phyloP scores from a whole-genome alignment of 2,888 invertebrate species.

The Cephus sareptanus region DNA sequence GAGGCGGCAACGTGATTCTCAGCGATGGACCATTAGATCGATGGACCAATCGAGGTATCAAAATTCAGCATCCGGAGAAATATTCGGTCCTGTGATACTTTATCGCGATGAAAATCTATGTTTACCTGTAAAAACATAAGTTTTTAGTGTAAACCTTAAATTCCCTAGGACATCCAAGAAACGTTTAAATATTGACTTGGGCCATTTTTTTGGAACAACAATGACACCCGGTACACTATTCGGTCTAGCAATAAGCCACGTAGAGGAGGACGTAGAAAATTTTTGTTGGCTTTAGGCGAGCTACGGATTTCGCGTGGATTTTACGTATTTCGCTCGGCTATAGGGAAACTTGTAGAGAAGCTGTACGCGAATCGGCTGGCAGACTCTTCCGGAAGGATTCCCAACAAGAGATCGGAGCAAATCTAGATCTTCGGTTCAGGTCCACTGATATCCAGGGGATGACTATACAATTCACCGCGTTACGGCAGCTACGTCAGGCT shows the following conservation, averaged over 20 bases:
- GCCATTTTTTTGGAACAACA: neutral
- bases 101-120: neutral
- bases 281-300: neutral
- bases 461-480: neutral
- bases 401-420: neutral
- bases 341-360: neutral
- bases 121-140: neutral
- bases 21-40: neutral
- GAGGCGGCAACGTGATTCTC: neutral
- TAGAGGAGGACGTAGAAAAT: neutral
- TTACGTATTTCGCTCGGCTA: neutral
- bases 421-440: neutral
- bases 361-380: neutral
- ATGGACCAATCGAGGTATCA: neutral
- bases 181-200: neutral
- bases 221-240: neutral
- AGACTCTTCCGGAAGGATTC: neutral
- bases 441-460: neutral
- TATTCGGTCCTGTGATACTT: neutral
- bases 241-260: too few species aligned
- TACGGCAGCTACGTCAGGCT: neutral
- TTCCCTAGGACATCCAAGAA: neutral
- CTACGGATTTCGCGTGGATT: neutral
- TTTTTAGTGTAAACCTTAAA: neutral
- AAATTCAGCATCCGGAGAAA: neutral